A percentile compares a stretch with the other conserved stretches of the same genome.
Evolutionary conservation across 2,797 vertebrate genomes (phyloP).

Genomic region (Limosa lapponica): DNA sequence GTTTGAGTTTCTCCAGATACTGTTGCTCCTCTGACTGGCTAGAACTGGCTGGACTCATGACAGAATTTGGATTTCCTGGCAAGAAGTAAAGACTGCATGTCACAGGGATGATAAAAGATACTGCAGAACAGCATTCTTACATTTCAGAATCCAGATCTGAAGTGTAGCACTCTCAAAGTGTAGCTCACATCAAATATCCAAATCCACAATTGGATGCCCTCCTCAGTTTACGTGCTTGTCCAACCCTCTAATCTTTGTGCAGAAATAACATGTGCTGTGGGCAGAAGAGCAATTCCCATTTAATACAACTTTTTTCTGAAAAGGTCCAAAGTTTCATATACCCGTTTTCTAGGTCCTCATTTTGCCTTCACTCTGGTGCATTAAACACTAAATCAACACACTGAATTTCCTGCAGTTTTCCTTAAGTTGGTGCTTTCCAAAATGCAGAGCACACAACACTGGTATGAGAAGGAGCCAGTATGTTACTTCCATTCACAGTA

Average conservation of each 20-base stretch:
- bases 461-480: background rate
- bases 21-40: slow-evolving; percentile 95
- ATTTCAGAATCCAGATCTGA: background rate
- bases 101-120: background rate
- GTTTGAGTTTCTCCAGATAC: slow-evolving; percentile 97
- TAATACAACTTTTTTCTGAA: background rate
- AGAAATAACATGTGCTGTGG: background rate
- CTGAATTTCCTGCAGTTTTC: background rate
- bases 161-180: background rate
- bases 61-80: slow-evolving; percentile 91
- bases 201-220: background rate
- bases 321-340: background rate
- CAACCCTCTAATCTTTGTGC: background rate
- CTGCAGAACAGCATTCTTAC: background rate
- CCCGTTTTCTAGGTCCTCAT: background rate
- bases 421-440: background rate
- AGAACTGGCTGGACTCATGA: slow-evolving; percentile 91
- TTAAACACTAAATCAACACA: background rate
- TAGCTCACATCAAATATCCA: background rate
- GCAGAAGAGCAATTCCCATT: background rate
- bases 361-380: background rate
- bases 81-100: background rate
- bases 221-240: background rate
- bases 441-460: background rate
- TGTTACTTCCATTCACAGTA: background rate